Base-by-base conservation (phyloP, 92 coral and sea anemone species). In the Blastomussa wellsi region DNA sequence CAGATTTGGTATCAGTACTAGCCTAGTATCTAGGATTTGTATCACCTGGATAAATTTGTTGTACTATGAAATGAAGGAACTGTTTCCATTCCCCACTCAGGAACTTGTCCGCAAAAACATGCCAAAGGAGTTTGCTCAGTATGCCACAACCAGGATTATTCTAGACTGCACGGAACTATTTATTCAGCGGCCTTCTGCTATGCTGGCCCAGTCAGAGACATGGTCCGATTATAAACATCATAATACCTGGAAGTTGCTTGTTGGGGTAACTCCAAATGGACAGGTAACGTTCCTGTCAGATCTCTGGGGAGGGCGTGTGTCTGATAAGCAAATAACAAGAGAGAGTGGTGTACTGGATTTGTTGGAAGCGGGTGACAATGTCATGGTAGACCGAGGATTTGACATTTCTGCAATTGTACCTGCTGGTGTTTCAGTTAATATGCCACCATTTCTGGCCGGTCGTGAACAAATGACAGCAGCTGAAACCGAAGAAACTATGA, bases 331-430 rank as follows among this genome's bases (percentile, higher is more conserved):
- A 75, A 86, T 90, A 2, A 90, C 90, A 39, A 79, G 64, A 62
- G 87, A 90, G 65, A 86, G 86, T 72, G 93, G 91, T 5, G 79
- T 87, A 15, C 11, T 90, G 0, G 76, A 87, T 42, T 84, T 76
- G 71, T 66, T 90, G 31, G 53, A 90, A 38, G 79, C 64, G 20
- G 93, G 91, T 62, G 93, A 90, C 49, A 90, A 90, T 87, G 86
- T 87, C 24, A 87, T 90, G 93, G 93, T 88, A 28, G 92, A 90
- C 22, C 79, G 93, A 19, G 92, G 96, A 9, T 93, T 90, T 90
- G 93, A 92, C 69, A 89, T 92, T 70, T 55, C 82, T 14, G 81
- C 31, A 17, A 80, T 89, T 52, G 79, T 89, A 29, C 92, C 92
- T 20, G 65, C 57, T 59, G 88, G 90, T 22, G 89, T 92, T 28